These are phyloP conservation scores for Gastracanthus pulcherrimus DNA, from an alignment of 2,888 invertebrate species.

Conservation along the genomic window DNA sequence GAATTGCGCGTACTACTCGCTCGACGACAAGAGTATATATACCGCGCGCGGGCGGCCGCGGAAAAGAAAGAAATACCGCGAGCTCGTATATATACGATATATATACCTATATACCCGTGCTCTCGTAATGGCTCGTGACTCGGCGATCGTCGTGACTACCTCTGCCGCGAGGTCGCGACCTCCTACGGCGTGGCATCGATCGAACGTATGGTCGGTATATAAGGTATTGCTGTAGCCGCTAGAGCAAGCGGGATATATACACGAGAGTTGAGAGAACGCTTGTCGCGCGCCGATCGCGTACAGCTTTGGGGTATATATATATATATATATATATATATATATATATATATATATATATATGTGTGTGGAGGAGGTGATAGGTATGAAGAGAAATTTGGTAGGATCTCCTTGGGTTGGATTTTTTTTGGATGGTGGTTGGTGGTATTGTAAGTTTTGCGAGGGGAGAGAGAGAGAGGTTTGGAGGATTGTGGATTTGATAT, in stretches of 20 bases:
- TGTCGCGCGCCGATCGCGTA: conserved; percentile 35
- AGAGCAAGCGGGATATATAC: background rate
- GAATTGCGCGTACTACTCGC: conserved; percentile 48
- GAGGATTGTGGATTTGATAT: too few relatives aligned
- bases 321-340: too few relatives aligned
- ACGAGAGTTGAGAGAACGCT: conserved; percentile 4
- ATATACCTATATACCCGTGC: background rate
- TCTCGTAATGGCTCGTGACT: conserved; percentile 24
- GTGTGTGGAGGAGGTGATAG: too few relatives aligned
- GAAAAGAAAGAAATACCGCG: too few relatives aligned
- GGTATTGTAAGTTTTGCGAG: too few relatives aligned
- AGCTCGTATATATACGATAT: conserved; percentile 29
- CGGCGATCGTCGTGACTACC: conserved; percentile 33
- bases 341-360: too few relatives aligned
- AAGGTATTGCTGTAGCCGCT: too few relatives aligned
- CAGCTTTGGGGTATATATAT: too few relatives aligned
- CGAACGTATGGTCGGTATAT: conserved; percentile 2
- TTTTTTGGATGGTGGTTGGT: too few relatives aligned
- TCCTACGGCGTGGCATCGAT: conserved; percentile 62
- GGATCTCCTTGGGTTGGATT: too few relatives aligned
- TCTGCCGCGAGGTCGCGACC: conserved; percentile 61
- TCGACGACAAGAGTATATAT: conserved; percentile 36
- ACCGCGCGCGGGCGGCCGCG: background rate
- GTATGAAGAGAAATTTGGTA: too few relatives aligned
- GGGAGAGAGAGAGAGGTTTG: too few relatives aligned